Percentiles rank a stretch among this genome's conserved stretches.
Evolutionary conservation across 2,113 vertebrate species (phyloP).

Genomic region (Lepus europaeus): DNA sequence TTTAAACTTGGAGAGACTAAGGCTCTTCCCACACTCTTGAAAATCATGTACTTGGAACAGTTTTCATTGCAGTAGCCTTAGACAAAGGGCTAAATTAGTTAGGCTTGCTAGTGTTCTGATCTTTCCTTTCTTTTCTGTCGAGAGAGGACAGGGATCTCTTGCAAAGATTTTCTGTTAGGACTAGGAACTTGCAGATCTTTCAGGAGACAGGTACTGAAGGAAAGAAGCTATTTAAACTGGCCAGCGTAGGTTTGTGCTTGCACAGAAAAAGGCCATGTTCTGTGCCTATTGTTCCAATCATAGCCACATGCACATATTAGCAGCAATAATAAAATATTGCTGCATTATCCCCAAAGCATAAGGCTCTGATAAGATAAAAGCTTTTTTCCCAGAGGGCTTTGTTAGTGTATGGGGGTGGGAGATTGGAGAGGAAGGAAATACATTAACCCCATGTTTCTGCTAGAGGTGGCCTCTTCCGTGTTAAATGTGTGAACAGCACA

Average conservation of each 20-base stretch:
- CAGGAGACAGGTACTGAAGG: conserved; percentile 71
- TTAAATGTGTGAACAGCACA: conserved; percentile 49
- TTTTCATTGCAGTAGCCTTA: conserved; percentile 68
- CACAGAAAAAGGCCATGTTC: conserved; percentile 75
- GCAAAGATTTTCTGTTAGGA: background rate
- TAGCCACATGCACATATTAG: conserved; percentile 83
- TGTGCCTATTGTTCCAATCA: conserved; percentile 76
- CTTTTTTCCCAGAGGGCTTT: conserved; percentile 58
- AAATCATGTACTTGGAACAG: background rate
- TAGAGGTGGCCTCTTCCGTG: background rate
- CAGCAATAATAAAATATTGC: conserved; percentile 83
- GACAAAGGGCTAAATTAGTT: conserved; percentile 56
- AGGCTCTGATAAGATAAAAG: conserved; percentile 76
- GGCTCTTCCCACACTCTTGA: conserved; percentile 53
- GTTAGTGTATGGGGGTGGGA: background rate
- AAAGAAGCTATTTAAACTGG: conserved; percentile 37
- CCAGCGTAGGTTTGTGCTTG: conserved; percentile 74
- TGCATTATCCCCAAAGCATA: conserved; percentile 78
- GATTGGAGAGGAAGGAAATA: conserved; percentile 63
- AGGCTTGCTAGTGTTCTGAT: background rate
- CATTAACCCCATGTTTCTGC: conserved; percentile 22
- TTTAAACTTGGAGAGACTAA: conserved; percentile 79
- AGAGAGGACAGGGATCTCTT: conserved; percentile 50
- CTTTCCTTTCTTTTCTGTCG: conserved; percentile 76
- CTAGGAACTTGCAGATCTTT: conserved; percentile 59